Base-by-base conservation (phyloP, 2,797 vertebrate species). In the Notolepis coatsorum region DNA sequence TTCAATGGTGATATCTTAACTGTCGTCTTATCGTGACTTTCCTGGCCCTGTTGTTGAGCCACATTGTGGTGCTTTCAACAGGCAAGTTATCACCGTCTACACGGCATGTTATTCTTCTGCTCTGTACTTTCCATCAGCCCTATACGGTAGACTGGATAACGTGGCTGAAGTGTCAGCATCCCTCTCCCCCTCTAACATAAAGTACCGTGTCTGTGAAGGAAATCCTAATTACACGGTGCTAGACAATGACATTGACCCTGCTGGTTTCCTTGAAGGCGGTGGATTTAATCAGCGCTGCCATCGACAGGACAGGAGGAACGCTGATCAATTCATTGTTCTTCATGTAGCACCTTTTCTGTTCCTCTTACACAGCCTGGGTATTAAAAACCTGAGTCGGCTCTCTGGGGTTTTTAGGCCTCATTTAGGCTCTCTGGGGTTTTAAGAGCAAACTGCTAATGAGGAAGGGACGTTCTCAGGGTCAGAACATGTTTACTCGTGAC, bases 131-230 rank as follows among this genome's bases (percentile, higher is more conserved):
- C 23, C 50, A 45, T 54, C 9, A 49, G 56, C 54, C 13, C 7
- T 9, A n/a, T n/a, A n/a, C 3, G 23, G 7, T 28, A 33, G 25
- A 42, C 56, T 53, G 23, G 5, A 15, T 42, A 65, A 7, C 43
- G n/a, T 49, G 55, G 24, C 45, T 45, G 46, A 58, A 65, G 31
- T 5, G 42, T 28, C 49, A 65, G 31, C 4, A 38, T 28, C 49
- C 28, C 70, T 77, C 53, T 47, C 7, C 25, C 39, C 23, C 21
- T 48, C 24, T 33, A 27, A 27, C 51, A 30, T 58, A 41, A 46
- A 52, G 54, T 18, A 60, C 47, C 25, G 46, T 48, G 50, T 68
- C 63, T 66, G 62, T 66, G 52, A 81, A 77, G 77, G 78, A 79
- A 64, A 68, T 80, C 75, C 73, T 75, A 63, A 57, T 73, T 54